A percentile compares a stretch with the other conserved stretches of the same genome.
Conservation (phyloP, 2,797 vertebrate genomes). For the Crocodylus rhombifer region DNA sequence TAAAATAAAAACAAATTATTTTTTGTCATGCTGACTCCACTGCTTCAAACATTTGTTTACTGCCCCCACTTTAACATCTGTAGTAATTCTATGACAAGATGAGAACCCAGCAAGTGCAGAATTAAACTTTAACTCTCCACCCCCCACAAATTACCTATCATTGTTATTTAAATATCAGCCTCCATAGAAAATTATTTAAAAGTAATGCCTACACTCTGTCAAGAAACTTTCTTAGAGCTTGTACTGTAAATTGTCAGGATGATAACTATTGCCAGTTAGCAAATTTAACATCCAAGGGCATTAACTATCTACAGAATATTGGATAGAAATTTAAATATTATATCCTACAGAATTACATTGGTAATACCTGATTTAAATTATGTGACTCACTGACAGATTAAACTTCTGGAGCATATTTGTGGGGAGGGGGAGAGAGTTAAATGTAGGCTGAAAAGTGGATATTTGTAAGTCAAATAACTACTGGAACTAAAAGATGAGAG, state of each 20-base stretch:
- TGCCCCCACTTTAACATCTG: conserved; percentile 64
- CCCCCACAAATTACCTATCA: not conserved
- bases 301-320: not conserved
- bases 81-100: conserved; percentile 23
- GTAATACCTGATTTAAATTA: conserved; percentile 20
- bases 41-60: conserved; percentile 83
- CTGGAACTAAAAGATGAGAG: conserved; percentile 59
- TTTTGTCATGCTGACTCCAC: conserved; percentile 86
- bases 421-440: not conserved
- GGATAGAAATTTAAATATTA: conserved; percentile 30
- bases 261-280: conserved; percentile 50
- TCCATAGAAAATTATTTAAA: conserved; percentile 47
- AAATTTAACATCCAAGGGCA: conserved; percentile 47
- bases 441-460: conserved; percentile 2
- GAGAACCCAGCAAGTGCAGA: conserved; percentile 50
- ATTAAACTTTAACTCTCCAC: conserved; percentile 34
- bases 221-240: conserved; percentile 47
- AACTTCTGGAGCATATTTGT: not conserved
- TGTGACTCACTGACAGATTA: not conserved
- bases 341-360: conserved; percentile 19
- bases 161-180: not conserved
- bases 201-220: not conserved
- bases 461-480: conserved; percentile 50
- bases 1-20: conserved; percentile 89
- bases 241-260: conserved; percentile 56